Conservation (phyloP, 1,140 invertebrate genomes). For the Euglossa dilemma region DNA sequence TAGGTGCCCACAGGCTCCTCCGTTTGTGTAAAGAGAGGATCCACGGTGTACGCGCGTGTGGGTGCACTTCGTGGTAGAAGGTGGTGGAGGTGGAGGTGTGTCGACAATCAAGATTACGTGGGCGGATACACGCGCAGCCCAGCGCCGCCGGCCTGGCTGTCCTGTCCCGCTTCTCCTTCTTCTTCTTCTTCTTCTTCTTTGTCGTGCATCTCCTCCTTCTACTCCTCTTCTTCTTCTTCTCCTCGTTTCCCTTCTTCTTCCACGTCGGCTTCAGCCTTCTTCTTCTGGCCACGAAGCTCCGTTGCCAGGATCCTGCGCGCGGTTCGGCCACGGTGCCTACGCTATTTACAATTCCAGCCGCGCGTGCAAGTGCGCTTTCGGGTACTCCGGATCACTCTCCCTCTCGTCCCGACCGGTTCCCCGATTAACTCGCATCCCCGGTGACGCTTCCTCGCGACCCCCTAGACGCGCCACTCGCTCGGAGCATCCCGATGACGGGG, state of each 20-base stretch:
- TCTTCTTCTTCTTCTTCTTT: slow-evolving; percentile 50
- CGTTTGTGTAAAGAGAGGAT: slow-evolving; percentile 22
- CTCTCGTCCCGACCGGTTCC: slow-evolving; percentile 32
- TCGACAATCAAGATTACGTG: slow-evolving; percentile 77
- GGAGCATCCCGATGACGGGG: too few species aligned
- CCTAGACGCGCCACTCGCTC: too few species aligned
- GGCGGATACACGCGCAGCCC: slow-evolving; percentile 71
- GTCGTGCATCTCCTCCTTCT: neutral
- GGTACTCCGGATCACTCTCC: slow-evolving; percentile 38
- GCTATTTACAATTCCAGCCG: slow-evolving; percentile 66
- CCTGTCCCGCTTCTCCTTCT: slow-evolving; percentile 65
- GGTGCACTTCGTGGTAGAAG: slow-evolving; percentile 59
- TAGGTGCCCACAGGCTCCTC: slow-evolving; percentile 27
- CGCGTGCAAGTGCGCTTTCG: slow-evolving; percentile 50
- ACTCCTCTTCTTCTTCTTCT: neutral
- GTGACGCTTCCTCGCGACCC: neutral
- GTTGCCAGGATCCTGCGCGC: slow-evolving; percentile 27
- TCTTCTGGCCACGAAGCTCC: neutral
- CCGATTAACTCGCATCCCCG: slow-evolving; percentile 32
- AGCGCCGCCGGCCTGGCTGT: slow-evolving; percentile 74
- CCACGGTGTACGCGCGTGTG: slow-evolving; percentile 22
- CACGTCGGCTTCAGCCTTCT: too few species aligned
- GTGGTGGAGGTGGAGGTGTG: slow-evolving; percentile 74
- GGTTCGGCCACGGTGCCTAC: slow-evolving; percentile 20
- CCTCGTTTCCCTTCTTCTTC: neutral